Evolutionary conservation across 2,797 vertebrate genomes (phyloP), one percentile per base, ranked within the genome.

Genomic region (Microcaecilia unicolor): DNA sequence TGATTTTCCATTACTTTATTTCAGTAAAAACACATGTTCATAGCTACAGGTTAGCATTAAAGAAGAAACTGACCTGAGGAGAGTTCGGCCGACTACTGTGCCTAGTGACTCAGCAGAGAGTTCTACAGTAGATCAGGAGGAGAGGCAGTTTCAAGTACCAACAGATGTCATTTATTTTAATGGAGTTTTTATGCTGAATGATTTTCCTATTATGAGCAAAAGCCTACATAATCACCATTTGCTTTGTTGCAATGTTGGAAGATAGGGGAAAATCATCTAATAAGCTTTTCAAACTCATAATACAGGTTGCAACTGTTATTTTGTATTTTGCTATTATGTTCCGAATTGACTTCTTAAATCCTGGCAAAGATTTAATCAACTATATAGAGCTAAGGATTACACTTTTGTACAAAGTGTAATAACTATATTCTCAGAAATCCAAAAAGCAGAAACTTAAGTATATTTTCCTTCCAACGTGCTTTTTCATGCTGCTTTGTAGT

Each of bases 1-100:
- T 55, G 51, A 48, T 60, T 65, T 65, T 51, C 44, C 25, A 49
- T 65, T 54, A 64, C 29, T 52, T 47, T 48, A 44, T 48, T 65
- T 51, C 41, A 49, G 36, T 61, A 51, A 41, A 56, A 65, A 48
- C 36, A 37, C 36, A 34, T 36, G 30, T 41, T 58, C 38, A 39
- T 48, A 55, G 48, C 64, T 60, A 27, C 2, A 2, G 23, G 48
- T 65, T 55, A 55, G 20, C 28, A 32, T 56, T 58, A 56, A 45
- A 56, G 44, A 35, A 61, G 23, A 41, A 54, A 55, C 19, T 48
- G 36, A 58, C 42, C 51, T 34, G 28, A 58, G 51, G 36, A 58
- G 12, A 34, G 15, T 12, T 11, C 13, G 46, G 26, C 43, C 45
- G 57, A 63, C 28, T 37, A 41, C 39, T 54, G 42, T 56, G 25